Evolutionary conservation across 2,888 invertebrate genomes (phyloP).

Genomic region (Ophion obscuratus): DNA sequence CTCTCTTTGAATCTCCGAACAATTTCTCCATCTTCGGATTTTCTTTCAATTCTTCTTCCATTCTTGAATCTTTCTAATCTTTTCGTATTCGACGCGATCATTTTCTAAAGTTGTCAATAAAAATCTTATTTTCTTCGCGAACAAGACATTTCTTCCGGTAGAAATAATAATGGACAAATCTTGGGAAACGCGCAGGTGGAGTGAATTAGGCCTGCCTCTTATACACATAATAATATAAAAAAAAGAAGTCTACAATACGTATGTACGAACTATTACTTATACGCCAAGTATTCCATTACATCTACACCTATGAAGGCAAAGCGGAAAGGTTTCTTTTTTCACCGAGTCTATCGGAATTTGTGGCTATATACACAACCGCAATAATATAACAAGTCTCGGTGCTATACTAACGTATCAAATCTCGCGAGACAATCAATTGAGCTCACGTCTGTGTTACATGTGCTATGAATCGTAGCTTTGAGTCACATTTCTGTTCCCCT

Average conservation of each 20-base stretch:
- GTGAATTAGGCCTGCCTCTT: background rate
- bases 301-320: conserved; percentile 40
- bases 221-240: background rate
- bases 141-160: too few species aligned
- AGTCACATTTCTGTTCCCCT: conserved; percentile 59
- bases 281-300: conserved; percentile 38
- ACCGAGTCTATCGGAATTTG: background rate
- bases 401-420: conserved; percentile 55
- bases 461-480: conserved; percentile 40
- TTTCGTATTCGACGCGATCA: too few species aligned
- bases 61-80: too few species aligned
- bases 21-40: too few species aligned
- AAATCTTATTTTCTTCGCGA: too few species aligned
- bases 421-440: conserved; percentile 66
- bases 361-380: background rate
- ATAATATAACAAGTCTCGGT: conserved; percentile 14
- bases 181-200: background rate
- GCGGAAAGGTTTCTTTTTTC: conserved; percentile 32
- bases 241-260: background rate
- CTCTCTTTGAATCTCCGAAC: too few species aligned
- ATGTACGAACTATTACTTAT: conserved; percentile 4
- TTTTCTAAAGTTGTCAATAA: too few species aligned
- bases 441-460: conserved; percentile 40
- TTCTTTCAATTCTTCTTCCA: too few species aligned
- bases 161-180: too few species aligned